phyloP scores from a whole-genome alignment of 2,113 vertebrate genomes.

The Physeter macrocephalus region DNA sequence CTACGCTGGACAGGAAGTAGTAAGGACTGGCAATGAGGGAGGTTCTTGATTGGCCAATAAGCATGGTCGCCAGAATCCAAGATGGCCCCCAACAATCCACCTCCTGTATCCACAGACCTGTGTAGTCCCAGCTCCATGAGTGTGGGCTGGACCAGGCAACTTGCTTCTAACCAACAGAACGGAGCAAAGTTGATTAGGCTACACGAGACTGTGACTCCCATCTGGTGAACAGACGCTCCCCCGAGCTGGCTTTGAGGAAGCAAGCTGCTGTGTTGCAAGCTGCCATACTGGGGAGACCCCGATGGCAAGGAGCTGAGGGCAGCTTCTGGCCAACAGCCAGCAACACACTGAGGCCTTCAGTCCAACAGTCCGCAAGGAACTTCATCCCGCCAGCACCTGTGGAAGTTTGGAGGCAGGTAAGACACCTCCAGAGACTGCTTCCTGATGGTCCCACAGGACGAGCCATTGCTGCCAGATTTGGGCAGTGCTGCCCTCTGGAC shows the following conservation, averaged over 20 bases:
- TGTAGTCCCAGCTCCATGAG: fast-evolving
- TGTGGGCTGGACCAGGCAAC: not conserved
- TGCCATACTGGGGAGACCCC: fast-evolving
- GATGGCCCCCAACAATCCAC: not conserved
- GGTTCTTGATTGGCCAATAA: fast-evolving
- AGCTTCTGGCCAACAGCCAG: not conserved
- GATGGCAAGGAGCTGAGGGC: not conserved
- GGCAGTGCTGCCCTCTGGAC: not conserved
- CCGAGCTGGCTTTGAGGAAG: not conserved
- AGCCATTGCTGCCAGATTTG: fast-evolving
- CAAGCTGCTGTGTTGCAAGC: not conserved
- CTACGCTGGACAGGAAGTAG: fast-evolving
- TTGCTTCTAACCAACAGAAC: too few relatives aligned
- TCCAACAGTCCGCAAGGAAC: not conserved
- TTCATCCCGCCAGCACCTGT: not conserved
- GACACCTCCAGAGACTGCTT: too few relatives aligned
- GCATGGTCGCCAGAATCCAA: fast-evolving
- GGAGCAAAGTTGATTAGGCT: not conserved
- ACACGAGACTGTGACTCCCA: fast-evolving
- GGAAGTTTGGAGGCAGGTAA: not conserved
- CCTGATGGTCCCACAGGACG: not conserved
- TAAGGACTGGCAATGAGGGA: fast-evolving
- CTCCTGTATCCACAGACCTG: not conserved
- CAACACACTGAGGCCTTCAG: not conserved
- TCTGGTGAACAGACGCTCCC: not conserved